Percentiles rank a stretch among this genome's conserved stretches.
Conservation (phyloP, 2,888 invertebrate genomes). For the Melieria crassipennis region DNA sequence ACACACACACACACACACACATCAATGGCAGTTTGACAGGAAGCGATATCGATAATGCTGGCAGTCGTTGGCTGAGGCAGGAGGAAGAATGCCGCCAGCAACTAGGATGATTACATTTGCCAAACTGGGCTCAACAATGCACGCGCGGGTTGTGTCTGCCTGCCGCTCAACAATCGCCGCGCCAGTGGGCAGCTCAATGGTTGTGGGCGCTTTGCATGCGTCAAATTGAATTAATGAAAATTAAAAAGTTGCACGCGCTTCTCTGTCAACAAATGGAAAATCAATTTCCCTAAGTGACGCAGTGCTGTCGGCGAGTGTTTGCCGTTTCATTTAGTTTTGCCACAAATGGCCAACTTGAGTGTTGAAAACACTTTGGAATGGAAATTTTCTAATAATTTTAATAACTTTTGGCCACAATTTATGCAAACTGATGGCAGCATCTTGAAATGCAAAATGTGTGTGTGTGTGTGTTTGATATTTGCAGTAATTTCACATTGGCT, state of each 20-base stretch:
- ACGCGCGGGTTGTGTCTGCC: neutral
- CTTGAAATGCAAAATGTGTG: neutral
- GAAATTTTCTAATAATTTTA: slow-evolving; percentile 34
- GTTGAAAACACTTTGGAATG: slow-evolving; percentile 40
- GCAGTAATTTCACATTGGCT: slow-evolving; percentile 8
- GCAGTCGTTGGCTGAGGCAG: slow-evolving; percentile 35
- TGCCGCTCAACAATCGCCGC: neutral
- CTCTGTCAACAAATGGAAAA: slow-evolving; percentile 19
- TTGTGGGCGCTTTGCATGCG: neutral
- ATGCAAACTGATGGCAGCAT: too few relatives aligned
- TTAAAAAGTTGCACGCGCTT: slow-evolving; percentile 6
- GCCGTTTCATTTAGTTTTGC: too few relatives aligned
- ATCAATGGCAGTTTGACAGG: slow-evolving; percentile 47
- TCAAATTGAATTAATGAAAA: slow-evolving; percentile 23
- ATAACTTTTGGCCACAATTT: neutral
- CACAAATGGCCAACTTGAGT: neutral
- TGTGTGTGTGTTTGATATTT: neutral
- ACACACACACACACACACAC: neutral
- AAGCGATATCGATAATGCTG: slow-evolving; percentile 46
- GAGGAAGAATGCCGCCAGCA: slow-evolving; percentile 39
- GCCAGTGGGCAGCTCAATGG: neutral
- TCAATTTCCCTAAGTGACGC: slow-evolving; percentile 24
- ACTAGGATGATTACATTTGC: slow-evolving; percentile 49
- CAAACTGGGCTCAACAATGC: slow-evolving; percentile 10
- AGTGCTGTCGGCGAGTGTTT: neutral